Evolutionary conservation across 1,140 invertebrate genomes (phyloP).

Genomic region (Drosophila sucinea): DNA sequence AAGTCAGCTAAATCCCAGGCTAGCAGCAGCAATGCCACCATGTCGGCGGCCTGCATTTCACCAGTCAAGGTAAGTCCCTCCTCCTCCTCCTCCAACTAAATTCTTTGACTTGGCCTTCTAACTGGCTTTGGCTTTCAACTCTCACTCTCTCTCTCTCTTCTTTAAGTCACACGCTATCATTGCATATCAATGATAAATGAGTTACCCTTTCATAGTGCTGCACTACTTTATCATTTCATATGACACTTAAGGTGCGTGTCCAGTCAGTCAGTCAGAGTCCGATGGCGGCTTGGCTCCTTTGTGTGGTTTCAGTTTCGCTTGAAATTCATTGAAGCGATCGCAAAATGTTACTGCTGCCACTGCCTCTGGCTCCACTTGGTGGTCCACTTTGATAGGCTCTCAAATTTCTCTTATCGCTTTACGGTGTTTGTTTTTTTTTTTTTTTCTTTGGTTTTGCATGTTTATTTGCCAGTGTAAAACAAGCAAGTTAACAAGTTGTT

Average conservation of each 20-base stretch:
- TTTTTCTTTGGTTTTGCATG: slow-evolving; percentile 55
- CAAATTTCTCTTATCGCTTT: slow-evolving; percentile 65
- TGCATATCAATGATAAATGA: slow-evolving; percentile 7
- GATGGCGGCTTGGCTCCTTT: slow-evolving; percentile 7
- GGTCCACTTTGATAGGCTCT: slow-evolving; percentile 52
- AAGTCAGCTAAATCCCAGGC: slow-evolving; percentile 67
- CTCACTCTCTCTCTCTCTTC: background rate
- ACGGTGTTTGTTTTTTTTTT: background rate
- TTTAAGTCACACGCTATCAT: slow-evolving; percentile 7
- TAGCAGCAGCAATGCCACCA: slow-evolving; percentile 73
- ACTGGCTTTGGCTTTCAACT: slow-evolving; percentile 1
- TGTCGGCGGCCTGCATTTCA: slow-evolving; percentile 52
- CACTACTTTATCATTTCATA: slow-evolving; percentile 19
- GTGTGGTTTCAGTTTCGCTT: slow-evolving; percentile 52
- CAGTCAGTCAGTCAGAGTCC: slow-evolving; percentile 5
- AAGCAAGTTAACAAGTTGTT: slow-evolving; percentile 46
- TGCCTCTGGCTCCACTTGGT: slow-evolving; percentile 30
- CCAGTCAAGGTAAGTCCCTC: slow-evolving; percentile 64
- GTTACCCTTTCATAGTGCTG: slow-evolving; percentile 15
- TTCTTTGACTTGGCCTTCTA: background rate
- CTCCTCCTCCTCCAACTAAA: background rate
- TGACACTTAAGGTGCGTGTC: slow-evolving; percentile 20
- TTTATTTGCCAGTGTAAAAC: slow-evolving; percentile 67
- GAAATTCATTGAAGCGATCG: slow-evolving; percentile 44
- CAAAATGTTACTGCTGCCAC: background rate